Evolutionary conservation across 2,113 vertebrate species (phyloP), one percentile per base, ranked within the genome.

Genomic region (Stomatorhinus ivindoensis): DNA sequence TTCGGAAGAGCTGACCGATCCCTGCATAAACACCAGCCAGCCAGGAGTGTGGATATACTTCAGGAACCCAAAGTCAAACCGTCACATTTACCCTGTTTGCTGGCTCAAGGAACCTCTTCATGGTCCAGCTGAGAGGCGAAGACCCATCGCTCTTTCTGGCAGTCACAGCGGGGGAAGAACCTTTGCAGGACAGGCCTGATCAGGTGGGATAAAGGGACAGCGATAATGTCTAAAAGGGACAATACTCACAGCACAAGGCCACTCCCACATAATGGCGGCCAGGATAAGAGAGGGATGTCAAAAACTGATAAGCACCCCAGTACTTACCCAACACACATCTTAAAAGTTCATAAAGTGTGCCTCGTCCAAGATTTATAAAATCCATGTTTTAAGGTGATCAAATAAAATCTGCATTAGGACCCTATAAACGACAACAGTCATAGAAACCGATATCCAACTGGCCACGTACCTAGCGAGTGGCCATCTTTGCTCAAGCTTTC

Each of bases 121-220:
- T 97, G 69, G 96, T 97, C 96, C 96, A 97, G 94, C 95, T 95
- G 92, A 97, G 96, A 1, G 92, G 88, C 6, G 96, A 92, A 3
- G 95, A 94, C 4, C 93, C 93, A 5, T 96, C 95, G 87, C 91
- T 94, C 90, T 95, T 96, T 90, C 95, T 96, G 58, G 96, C 93
- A 93, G 96, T 98, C 91, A 95, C 93, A 27, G 92, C 92, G 42
- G 96, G 94, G 88, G 94, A 96, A 0, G 96, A 95, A 76, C 95
- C 97, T 93, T 97, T 98, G 89, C 96, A 95, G 86, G 95, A 95
- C 27, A 94, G 90, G 65, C 97, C 98, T 99, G 92, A 90, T 88
- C n/a, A 76, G 0, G 44, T 6, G 90, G 58, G 91, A 91, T 73
- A 82, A 39, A 0, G 11, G 27, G 2, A 24, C 82, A 39, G 44